Evolutionary conservation across 2,888 invertebrate genomes (phyloP), one percentile per base, ranked within the genome.

Genomic region (Bibio marci): DNA sequence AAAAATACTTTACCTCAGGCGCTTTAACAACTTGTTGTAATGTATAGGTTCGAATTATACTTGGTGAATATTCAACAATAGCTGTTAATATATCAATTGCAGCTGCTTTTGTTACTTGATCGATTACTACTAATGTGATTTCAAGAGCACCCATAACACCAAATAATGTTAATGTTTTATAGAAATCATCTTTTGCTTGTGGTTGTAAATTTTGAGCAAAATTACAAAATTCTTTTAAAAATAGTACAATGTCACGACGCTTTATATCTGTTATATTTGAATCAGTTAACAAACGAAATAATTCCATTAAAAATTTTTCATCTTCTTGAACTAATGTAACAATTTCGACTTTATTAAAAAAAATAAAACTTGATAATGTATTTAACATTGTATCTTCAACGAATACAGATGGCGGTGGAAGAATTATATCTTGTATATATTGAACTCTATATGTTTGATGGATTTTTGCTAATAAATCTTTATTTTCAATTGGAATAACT

Each of bases 361-460:
- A 98, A 65, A 99, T 90, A 71, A 97, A 97, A 70, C 94, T 95
- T 59, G 87, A 90, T 54, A 99, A 70, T 44, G 94, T 91, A 54
- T 92, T 94, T 47, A 98, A 73, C 76, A 97, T 80, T 62, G 97
- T 98, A 63, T 99, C 99, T 60, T 99, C 99, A 63, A 97, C 98
- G 64, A 97, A 98, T 52, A 99, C 88, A 49, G 94, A 94, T 11
- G 98, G 97, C 36, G 97, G 91, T 18, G 98, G 98, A 57, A 99
- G 69, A 52, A 98, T 97, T 52, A 97, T 94, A 66, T 99, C 98
- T 58, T 88, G 87, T 54, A 98, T 95, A 65, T 99, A 99, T 69
- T 99, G 98, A 55, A 98, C 95, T 62, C 97, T 77, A 66, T 95
- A 98, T 41, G 97, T 98, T 67, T 98, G 97, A 66, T 99, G 98